phyloP scores from a whole-genome alignment of 2,888 invertebrate species.

The Phytoseiulus persimilis region DNA sequence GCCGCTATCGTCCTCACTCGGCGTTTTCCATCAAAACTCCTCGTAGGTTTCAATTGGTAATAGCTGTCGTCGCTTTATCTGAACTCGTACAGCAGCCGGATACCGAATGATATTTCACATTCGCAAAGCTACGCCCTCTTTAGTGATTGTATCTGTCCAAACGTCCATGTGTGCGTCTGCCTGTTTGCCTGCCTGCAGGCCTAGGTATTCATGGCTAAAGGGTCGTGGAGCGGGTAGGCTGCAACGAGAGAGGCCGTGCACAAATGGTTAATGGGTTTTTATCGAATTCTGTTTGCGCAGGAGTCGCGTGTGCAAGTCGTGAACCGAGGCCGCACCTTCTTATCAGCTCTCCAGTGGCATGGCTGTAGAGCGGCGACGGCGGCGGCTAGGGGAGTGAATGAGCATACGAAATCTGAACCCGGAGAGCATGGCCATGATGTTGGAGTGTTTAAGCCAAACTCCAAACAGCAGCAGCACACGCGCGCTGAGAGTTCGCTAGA shows the following conservation, averaged over 20 bases:
- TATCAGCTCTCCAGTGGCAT: background rate
- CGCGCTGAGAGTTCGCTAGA: background rate
- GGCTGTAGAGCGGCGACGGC: background rate
- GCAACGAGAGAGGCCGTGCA: background rate
- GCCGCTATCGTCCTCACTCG: too few species aligned
- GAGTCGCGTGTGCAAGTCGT: constrained; percentile 32
- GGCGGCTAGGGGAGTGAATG: background rate
- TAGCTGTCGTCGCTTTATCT: background rate
- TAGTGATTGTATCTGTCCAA: background rate
- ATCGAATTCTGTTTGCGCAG: constrained; percentile 37
- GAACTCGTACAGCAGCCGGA: background rate
- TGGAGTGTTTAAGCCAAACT: constrained; percentile 25
- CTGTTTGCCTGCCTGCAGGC: background rate
- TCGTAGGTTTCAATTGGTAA: background rate
- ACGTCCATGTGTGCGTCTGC: background rate
- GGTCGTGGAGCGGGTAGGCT: background rate
- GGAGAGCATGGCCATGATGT: background rate
- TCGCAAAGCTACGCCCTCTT: background rate
- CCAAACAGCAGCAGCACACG: constrained; percentile 22
- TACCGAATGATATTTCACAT: background rate
- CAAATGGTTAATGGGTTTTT: constrained; percentile 36
- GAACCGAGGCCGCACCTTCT: constrained; percentile 35
- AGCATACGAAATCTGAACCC: background rate
- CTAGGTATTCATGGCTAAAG: background rate
- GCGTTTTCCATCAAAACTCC: too few species aligned